These are phyloP conservation scores for Gobio gobio DNA, from an alignment of 2,113 vertebrate genomes.

Conservation along the genomic window DNA sequence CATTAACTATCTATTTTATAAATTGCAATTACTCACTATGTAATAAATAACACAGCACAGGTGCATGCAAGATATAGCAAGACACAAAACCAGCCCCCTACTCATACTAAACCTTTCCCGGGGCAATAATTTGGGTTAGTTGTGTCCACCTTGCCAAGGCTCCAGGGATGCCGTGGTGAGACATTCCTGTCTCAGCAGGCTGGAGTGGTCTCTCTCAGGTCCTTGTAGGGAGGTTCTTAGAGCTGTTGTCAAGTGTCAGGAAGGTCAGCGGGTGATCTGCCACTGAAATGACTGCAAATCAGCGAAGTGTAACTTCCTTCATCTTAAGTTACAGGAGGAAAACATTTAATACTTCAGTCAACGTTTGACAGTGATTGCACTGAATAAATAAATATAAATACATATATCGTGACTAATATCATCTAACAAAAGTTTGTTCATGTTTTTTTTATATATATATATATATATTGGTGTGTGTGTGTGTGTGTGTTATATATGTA, in stretches of 20 bases:
- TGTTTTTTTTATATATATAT: too few species aligned
- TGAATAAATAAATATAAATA: not conserved
- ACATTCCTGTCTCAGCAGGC: constrained; percentile 23
- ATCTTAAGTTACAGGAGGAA: not conserved
- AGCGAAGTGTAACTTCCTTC: constrained; percentile 12
- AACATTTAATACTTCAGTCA: not conserved
- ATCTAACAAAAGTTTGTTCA: too few species aligned
- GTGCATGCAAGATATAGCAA: too few species aligned
- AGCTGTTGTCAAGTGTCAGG: not conserved
- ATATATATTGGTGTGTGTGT: too few species aligned
- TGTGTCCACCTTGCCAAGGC: not conserved
- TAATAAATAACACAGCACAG: not conserved
- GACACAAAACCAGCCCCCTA: not conserved
- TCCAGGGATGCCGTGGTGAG: not conserved
- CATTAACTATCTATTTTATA: not conserved
- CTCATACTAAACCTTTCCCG: not conserved
- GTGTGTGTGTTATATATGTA: too few species aligned
- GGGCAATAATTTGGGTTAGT: not conserved
- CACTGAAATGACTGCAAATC: constrained; percentile 8
- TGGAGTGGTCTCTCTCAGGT: constrained; percentile 38
- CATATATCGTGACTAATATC: too few species aligned
- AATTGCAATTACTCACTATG: not conserved
- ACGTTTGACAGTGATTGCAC: not conserved
- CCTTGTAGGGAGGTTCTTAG: not conserved
- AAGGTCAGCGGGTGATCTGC: constrained; percentile 23